Conservation (phyloP, 2,888 invertebrate species). For the Cetonia aurata region DNA sequence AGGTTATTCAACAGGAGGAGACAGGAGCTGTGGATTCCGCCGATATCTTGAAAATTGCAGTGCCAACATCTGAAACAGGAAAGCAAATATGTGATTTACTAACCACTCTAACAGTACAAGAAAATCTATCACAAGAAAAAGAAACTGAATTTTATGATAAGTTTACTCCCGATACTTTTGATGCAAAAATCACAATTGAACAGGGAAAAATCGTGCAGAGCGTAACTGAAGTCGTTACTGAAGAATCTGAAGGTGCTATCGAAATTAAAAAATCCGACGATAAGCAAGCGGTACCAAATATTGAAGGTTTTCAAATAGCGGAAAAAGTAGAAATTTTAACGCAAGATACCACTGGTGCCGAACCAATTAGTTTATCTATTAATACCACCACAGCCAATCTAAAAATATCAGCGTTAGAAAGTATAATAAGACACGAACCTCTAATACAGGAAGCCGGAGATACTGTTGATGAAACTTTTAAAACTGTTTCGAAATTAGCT, state of each 20-base stretch:
- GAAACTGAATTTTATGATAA: conserved; percentile 67
- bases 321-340: conserved; percentile 50
- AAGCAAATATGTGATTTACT: conserved; percentile 65
- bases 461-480: conserved; percentile 48
- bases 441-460: conserved; percentile 63
- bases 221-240: conserved; percentile 59
- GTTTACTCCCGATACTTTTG: conserved; percentile 67
- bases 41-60: conserved; percentile 51
- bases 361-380: conserved; percentile 26
- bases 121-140: conserved; percentile 67
- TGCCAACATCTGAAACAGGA: conserved; percentile 60
- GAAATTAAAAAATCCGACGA: conserved; percentile 54
- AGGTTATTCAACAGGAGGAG: conserved; percentile 64
- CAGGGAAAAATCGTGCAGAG: conserved; percentile 68
- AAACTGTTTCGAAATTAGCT: conserved; percentile 61
- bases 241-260: conserved; percentile 61
- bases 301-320: conserved; percentile 65
- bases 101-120: conserved; percentile 67
- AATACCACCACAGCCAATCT: conserved; percentile 54
- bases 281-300: conserved; percentile 62
- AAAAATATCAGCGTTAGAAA: conserved; percentile 59
- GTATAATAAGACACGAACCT: conserved; percentile 59
- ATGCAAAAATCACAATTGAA: conserved; percentile 67
- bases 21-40: conserved; percentile 58
- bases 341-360: conserved; percentile 38